Percentiles rank a stretch among this genome's conserved stretches.
These are phyloP conservation scores for Pipa parva DNA, from an alignment of 2,113 vertebrate species.

Conservation along the genomic window DNA sequence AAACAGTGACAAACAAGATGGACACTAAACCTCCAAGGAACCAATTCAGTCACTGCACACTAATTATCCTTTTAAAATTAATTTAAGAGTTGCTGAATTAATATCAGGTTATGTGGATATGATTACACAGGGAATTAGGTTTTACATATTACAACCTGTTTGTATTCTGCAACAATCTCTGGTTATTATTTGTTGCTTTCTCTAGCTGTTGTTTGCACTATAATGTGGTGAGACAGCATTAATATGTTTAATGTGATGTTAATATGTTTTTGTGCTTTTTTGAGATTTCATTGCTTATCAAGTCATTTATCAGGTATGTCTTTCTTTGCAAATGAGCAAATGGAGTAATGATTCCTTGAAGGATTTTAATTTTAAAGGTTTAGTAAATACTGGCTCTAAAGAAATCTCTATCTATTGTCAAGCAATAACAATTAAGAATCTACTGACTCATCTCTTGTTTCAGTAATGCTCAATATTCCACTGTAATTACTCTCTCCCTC, in stretches of 20 bases:
- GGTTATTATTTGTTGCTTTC: neutral
- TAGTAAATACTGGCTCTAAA: too few relatives aligned
- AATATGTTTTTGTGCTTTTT: slow-evolving; percentile 30
- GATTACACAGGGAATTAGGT: slow-evolving; percentile 46
- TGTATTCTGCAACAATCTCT: slow-evolving; percentile 50
- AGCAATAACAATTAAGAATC: too few relatives aligned
- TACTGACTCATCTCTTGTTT: too few relatives aligned
- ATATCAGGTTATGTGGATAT: slow-evolving; percentile 43
- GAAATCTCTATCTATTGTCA: too few relatives aligned
- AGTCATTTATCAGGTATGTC: slow-evolving; percentile 22
- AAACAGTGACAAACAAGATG: slow-evolving; percentile 85
- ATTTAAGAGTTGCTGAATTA: slow-evolving; percentile 52
- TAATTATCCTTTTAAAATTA: slow-evolving; percentile 80
- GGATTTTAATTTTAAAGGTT: too few relatives aligned
- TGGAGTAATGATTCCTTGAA: slow-evolving; percentile 20
- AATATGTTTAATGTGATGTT: slow-evolving; percentile 29
- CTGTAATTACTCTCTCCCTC: too few relatives aligned
- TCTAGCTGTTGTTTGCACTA: neutral
- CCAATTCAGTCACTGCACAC: slow-evolving; percentile 59
- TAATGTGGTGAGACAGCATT: slow-evolving; percentile 7
- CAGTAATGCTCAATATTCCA: too few relatives aligned
- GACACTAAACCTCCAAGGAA: slow-evolving; percentile 82
- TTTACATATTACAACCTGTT: slow-evolving; percentile 53
- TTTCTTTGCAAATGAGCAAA: slow-evolving; percentile 25
- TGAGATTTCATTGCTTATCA: slow-evolving; percentile 17